Base-by-base conservation (phyloP, 2,113 vertebrate genomes). In the Dipodomys ordii region DNA sequence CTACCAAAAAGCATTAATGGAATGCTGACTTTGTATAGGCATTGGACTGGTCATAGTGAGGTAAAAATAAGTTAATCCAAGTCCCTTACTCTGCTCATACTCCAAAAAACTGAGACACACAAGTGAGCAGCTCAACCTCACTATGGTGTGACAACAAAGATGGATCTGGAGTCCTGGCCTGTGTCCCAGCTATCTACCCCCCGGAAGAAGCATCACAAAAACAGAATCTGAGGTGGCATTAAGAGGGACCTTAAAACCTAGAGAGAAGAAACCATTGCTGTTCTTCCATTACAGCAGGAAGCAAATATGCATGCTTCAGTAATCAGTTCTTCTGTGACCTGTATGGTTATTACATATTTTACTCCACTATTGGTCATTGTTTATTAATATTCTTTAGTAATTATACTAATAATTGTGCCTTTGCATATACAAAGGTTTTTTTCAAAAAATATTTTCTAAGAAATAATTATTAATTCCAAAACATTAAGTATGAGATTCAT, bases 61-160 rank as follows among this genome's bases (percentile, higher is more conserved):
- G 0, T 83, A n/a, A n/a, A 30, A 23, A 79, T 6, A 15, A 60
- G 3, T 19, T 74, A 15, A 23, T 16, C 27, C 1, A 3, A 32
- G 23, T 3, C 6, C 19, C 0, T 19, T n/a, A 44, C 82, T 12
- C 32, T n/a, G 9, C 19, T 53, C 44, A 46, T 4, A 32, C 0
- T 16, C 25, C 35, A 11, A 32, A 57, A 6, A 25, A 18, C 28
- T 0, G 1, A 67, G 62, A 1, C 10, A n/a, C 22, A 53, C 30
- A 39, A 11, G 6, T 8, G 19, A 82, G 22, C 32, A 62, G 28
- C 22, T 68, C 44, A 57, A 53, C 28, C 20, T 11, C 32, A 7
- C 6, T 0, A 35, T 27, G 30, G 0, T 0, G 0, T 2, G 6
- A n/a, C 27, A 27, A 39, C 23, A 3, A 10, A 44, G 13, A 49